Base-by-base conservation (phyloP, 2,113 vertebrate species). In the Lontra canadensis region DNA sequence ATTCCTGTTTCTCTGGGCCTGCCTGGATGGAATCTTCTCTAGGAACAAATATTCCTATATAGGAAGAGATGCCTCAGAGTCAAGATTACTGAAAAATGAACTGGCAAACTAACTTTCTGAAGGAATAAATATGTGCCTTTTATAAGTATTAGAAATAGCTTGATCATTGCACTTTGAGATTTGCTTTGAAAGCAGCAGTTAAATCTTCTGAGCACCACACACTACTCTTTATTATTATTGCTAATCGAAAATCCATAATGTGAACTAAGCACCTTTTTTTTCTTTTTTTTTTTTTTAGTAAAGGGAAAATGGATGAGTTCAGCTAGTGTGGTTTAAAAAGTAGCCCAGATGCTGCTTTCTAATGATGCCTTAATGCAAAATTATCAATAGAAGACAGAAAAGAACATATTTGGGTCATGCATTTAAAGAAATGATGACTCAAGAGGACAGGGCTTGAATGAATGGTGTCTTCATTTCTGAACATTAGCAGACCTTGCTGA, bases 181-280 rank as follows among this genome's bases (percentile, higher is more conserved):
- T 96, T 78, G 55, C 79, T 95, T 89, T 94, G 92, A 92, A 96
- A 96, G 74, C 74, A 96, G 52, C 69, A 34, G 47, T 79, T 65
- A 67, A 57, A 20, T 89, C 55, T 57, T 73, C 23, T 34, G 59
- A 89, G 67, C 47, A 36, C 15, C 4, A 13, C 11, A 74, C 21
- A 2, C 8, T 29, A 86, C 23, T 92, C 83, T 94, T 96, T 74
- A 69, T 84, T 94, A 87, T 92, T 76, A 82, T 39, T 73, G 88
- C 94, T 96, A 90, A 97, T 97, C 0, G 59, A 97, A 98, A 97
- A 96, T 97, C 94, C 65, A 96, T 97, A 96, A 76, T 86, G 74
- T 89, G 73, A 97, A 96, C 73, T 81, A 97, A 97, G 73, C 57
- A 89, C 83, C 59, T 82, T 93, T 88, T 47, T 92, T 82, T 95